Base-by-base conservation (phyloP, 2,888 invertebrate species). In the Busseola fusca region DNA sequence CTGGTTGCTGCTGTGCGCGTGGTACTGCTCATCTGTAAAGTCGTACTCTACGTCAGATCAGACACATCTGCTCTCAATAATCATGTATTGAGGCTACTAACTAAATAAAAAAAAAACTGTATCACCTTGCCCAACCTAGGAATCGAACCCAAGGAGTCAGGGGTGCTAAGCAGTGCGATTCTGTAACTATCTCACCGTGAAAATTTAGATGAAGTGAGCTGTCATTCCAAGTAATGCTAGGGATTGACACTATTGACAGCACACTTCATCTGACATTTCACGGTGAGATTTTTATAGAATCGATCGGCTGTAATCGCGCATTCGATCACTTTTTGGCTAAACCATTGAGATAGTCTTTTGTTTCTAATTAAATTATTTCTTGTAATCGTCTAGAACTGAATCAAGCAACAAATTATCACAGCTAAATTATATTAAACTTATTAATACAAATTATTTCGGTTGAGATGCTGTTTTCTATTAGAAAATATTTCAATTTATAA, bases 1-100 rank as follows among this genome's bases (percentile, higher is more conserved):
- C 87, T 96, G 96, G 91, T 93, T 94, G 89, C 94, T 95, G 92
- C 95, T 94, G 84, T 95, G 95, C 65, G 92, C 95, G 90, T 95
- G 95, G 91, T 95, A 96, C 93, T 95, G 96, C 89, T 96, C 96
- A 90, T 96, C 96, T 96, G 95, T 87, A 91, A 95, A 95, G 87
- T 95, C 95, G 88, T 94, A 95, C 93, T 95, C 95, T 95, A 91
- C 91, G 82, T 95, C 91, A 95, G 94, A 89, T 95, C 80, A 93
- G 92, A 93, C 93, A 94, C 91, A 95, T 95, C 95, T 95, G 95
- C 91, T 93, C 95, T 95, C 91, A 69, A 88, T 60, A 80, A 76
- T 27, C 16, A 50, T 80, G 52, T 58, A 69, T 72, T 5, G 66
- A 64, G 57, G 67, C 37, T 76, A 58, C 34, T 40, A 10, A 12